Evolutionary conservation across 2,888 invertebrate genomes (phyloP), one percentile per base, ranked within the genome.

Genomic region (Vesta saturnalis): DNA sequence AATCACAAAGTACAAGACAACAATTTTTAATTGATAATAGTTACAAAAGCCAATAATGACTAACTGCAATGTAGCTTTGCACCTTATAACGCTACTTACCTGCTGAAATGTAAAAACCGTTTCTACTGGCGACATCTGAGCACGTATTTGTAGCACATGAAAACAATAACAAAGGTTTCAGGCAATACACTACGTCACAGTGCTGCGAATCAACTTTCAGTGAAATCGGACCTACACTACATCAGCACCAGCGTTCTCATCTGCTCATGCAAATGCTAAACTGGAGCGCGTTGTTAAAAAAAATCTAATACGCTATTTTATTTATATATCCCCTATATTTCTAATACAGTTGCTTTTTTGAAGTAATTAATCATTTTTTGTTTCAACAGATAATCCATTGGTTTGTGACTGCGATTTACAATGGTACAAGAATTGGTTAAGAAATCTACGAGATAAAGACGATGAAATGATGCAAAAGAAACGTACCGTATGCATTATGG

Each of bases 391-490:
- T 85, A 96, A 96, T 84, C 95, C 95, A 10, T 84, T 96, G 76
- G 87, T 91, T 69, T 96, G 96, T 82, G 93, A 94, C 78, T 96
- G 96, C 81, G 94, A 95, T 77, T 85, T 96, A 74, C 90, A 91
- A 59, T 96, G 96, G 96, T 94, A 95, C 84, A 90, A 92, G 67
- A 90, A 90, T 61, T 93, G 95, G 91, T 83, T 95, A 77, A 88
- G 90, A 70, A 91, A 91, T 68, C 86, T 94, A 19, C 89, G 91
- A 60, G 92, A 93, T 82, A 91, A 92, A 71, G 94, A 94, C 79
- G 94, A 94, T 83, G 94, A 94, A 82, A 91, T 93, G 90, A 93
- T 94, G 89, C 92, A 93, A 79, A 94, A 94, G 86, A 94, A 94
- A 81, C 89, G 92, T 64, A 93, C 94, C 1, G 87, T 94, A 55